Evolutionary conservation across 53 echinoderm and acorn worm genomes (phyloP).

Genomic region (Mesocentrotus franciscanus): DNA sequence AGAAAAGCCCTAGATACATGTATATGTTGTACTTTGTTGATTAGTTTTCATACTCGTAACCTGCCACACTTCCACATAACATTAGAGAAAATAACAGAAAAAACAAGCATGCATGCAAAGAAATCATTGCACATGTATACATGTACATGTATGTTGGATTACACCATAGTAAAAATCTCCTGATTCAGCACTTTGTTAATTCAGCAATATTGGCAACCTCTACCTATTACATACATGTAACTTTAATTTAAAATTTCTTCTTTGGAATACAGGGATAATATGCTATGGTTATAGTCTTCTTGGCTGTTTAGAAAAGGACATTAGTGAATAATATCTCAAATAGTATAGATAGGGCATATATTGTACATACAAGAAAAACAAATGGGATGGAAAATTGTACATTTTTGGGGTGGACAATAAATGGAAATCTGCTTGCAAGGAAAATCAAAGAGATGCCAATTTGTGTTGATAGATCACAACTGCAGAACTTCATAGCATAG

Average conservation of each 20-base stretch:
- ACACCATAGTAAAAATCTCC: not conserved
- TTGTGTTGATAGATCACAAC: no score
- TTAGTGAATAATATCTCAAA: no score
- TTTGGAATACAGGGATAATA: not conserved
- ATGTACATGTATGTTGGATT: not conserved
- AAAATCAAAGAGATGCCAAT: no score
- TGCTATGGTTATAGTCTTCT: not conserved
- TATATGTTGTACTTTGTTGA: not conserved
- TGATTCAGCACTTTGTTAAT: not conserved
- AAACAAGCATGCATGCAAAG: not conserved
- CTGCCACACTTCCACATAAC: not conserved
- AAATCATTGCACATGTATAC: not conserved
- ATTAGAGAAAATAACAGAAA: not conserved
- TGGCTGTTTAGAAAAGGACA: no score
- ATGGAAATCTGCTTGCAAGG: no score
- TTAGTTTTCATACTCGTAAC: not conserved
- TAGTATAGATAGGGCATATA: no score
- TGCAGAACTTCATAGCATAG: no score
- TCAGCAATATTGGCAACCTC: not conserved
- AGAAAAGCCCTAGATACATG: not conserved
- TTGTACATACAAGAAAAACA: no score
- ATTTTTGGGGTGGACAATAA: no score
- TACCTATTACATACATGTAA: not conserved
- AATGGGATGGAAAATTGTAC: no score
- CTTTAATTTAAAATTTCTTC: not conserved